A percentile compares a stretch with the other conserved stretches of the same genome.
Evolutionary conservation across 1,140 invertebrate species (phyloP).

Genomic region (Halesus radiatus): DNA sequence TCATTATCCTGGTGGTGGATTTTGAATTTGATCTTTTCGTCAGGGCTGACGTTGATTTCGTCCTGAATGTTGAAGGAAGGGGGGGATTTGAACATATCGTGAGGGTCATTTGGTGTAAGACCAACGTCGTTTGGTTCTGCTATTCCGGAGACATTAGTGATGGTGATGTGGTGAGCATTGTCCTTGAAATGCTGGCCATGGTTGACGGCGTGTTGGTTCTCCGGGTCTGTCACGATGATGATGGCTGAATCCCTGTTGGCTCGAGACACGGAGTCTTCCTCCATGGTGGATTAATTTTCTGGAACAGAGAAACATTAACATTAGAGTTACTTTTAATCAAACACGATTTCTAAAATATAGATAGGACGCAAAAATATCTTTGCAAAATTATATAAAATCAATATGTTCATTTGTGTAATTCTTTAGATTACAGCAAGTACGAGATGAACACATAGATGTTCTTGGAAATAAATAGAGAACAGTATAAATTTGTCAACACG

Average conservation of each 20-base stretch:
- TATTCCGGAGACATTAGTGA: conserved; percentile 15
- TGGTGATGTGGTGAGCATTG: conserved; percentile 32
- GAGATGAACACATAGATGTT: too few relatives aligned
- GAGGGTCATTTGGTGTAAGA: conserved; percentile 40
- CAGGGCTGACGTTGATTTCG: conserved; percentile 37
- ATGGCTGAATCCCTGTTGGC: conserved; percentile 46
- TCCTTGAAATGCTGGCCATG: conserved; percentile 28
- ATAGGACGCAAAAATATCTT: too few relatives aligned
- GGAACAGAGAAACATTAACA: conserved; percentile 21
- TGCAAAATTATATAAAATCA: too few relatives aligned
- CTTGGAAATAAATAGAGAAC: too few relatives aligned
- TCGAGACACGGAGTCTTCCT: conserved; percentile 45
- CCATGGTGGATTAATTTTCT: conserved; percentile 46
- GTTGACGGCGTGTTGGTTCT: conserved; percentile 28
- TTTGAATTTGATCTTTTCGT: conserved; percentile 44
- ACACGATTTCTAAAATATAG: too few relatives aligned
- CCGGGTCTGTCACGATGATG: conserved; percentile 10
- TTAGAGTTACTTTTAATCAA: too few relatives aligned
- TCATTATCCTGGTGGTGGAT: conserved; percentile 31
- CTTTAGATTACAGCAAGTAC: too few relatives aligned
- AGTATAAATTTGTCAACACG: too few relatives aligned
- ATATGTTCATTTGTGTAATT: too few relatives aligned
- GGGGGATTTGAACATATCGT: conserved; percentile 46
- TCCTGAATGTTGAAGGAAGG: conserved; percentile 50
- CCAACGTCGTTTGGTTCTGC: conserved; percentile 17